A percentile compares a stretch with the other conserved stretches of the same genome.
These are phyloP conservation scores for Meteorus colon DNA, from an alignment of 2,888 invertebrate genomes.

Conservation along the genomic window DNA sequence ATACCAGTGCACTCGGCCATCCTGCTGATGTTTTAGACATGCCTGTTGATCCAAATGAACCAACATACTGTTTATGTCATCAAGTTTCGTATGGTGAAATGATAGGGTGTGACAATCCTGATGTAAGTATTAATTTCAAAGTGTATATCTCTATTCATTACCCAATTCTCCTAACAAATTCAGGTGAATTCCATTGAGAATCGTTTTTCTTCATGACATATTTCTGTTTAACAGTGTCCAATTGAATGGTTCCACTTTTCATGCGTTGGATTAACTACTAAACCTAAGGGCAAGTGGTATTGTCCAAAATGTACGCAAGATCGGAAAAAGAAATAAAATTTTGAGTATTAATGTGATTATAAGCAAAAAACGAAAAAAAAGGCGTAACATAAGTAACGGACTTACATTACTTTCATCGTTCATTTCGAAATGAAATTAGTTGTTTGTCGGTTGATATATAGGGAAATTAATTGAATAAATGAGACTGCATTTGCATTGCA, in stretches of 20 bases:
- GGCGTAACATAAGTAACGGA: slow-evolving; percentile 48
- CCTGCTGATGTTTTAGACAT: slow-evolving; percentile 93
- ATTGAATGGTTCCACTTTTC: slow-evolving; percentile 98
- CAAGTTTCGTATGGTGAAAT: slow-evolving; percentile 98
- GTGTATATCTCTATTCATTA: slow-evolving; percentile 15
- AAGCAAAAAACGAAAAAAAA: background rate
- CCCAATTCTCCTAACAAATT: slow-evolving; percentile 30
- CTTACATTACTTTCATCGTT: slow-evolving; percentile 53
- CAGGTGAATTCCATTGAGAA: too few species aligned
- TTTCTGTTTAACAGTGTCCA: slow-evolving; percentile 78
- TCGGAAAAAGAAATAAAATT: slow-evolving; percentile 73
- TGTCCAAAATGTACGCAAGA: slow-evolving; percentile 80
- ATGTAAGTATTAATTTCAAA: slow-evolving; percentile 75
- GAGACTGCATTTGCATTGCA: slow-evolving; percentile 57
- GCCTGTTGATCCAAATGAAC: slow-evolving; percentile 98
- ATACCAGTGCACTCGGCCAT: slow-evolving; percentile 77
- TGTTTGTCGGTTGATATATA: slow-evolving; percentile 35
- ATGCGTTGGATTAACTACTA: slow-evolving; percentile 91
- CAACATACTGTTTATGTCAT: slow-evolving; percentile 98
- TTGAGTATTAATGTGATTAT: background rate
- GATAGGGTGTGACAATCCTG: slow-evolving; percentile 96
- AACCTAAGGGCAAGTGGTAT: slow-evolving; percentile 95
- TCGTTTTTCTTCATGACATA: too few species aligned
- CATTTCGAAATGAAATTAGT: slow-evolving; percentile 49
- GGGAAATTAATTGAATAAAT: slow-evolving; percentile 49